Evolutionary conservation across 2,797 vertebrate genomes (phyloP), one percentile per base, ranked within the genome.

Genomic region (Meda fulgida): DNA sequence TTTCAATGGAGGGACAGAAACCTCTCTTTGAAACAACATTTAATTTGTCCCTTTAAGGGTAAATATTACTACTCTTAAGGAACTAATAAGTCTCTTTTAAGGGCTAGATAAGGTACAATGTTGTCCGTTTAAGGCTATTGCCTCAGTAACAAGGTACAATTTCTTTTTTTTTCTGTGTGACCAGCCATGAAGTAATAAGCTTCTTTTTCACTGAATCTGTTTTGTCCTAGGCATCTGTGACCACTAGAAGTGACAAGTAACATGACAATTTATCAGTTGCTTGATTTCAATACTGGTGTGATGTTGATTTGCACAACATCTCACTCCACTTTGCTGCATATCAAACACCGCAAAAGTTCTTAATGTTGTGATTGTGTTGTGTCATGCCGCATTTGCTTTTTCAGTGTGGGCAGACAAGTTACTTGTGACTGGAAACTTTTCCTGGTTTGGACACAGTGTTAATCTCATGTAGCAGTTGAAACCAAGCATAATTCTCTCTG

Each of bases 291-390:
- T 75, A 53, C 53, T 53, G 31, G 48, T 36, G 21, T 76, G 31
- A 31, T 53, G 72, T 55, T 76, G 19, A 4, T 19, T 76, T 53
- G 29, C 72, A 76, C 48, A 76, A 46, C 4, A 46, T 46, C 43
- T 14, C 46, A 13, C 43, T 46, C 10, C 43, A 14, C 11, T 46
- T 46, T 13, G 43, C 43, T 43, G 11, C 11, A 43, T 43, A 43
- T 43, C 43, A 43, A 43, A 43, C 43, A 43, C 11, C 43, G 3
- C 43, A 13, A 43, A 11, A 13, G 43, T 14, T 55, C 31, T 16
- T 23, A 38, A 38, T 76, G 73, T 31, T 76, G 48, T 55, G 48
- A 76, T 76, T 76, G 19, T 76, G 73, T n/a, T 77, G 7, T 58
- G 51, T 58, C 21, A 77, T 77, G 73, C 73, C 16, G 73, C 34